Evolutionary conservation across 2,797 vertebrate genomes (phyloP).

Genomic region (Enteromius argenteus): DNA sequence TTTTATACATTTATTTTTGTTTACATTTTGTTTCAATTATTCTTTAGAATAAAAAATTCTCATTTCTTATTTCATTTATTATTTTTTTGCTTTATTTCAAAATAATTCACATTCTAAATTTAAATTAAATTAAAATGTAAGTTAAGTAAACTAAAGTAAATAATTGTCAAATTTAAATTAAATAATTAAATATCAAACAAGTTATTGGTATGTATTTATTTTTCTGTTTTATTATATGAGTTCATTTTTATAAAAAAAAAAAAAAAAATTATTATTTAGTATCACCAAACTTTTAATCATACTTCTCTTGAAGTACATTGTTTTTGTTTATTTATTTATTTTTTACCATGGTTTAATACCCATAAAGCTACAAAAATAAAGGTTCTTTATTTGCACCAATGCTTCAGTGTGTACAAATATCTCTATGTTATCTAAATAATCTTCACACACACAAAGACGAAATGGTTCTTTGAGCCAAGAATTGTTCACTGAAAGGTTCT

Average conservation of each 20-base stretch:
- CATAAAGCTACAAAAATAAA: neutral
- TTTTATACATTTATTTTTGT: too few relatives aligned
- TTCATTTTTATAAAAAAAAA: neutral
- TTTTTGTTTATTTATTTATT: neutral
- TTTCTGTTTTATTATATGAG: neutral
- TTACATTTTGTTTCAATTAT: too few relatives aligned
- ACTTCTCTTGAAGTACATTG: neutral
- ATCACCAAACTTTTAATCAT: neutral
- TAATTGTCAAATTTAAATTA: too few relatives aligned
- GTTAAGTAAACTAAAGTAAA: too few relatives aligned
- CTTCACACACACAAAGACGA: neutral
- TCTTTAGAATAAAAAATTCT: too few relatives aligned
- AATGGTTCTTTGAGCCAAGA: neutral
- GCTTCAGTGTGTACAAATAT: neutral
- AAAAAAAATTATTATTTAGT: neutral
- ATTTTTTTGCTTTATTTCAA: neutral
- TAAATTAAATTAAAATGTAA: too few relatives aligned
- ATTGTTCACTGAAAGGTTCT: neutral
- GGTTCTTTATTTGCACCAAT: neutral
- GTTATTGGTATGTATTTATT: neutral
- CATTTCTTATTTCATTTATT: too few relatives aligned
- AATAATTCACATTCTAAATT: neutral
- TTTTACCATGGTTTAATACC: neutral
- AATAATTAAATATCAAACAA: neutral
- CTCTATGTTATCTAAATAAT: neutral